Conservation (phyloP, 2,113 vertebrate genomes). For the Tyto alba region DNA sequence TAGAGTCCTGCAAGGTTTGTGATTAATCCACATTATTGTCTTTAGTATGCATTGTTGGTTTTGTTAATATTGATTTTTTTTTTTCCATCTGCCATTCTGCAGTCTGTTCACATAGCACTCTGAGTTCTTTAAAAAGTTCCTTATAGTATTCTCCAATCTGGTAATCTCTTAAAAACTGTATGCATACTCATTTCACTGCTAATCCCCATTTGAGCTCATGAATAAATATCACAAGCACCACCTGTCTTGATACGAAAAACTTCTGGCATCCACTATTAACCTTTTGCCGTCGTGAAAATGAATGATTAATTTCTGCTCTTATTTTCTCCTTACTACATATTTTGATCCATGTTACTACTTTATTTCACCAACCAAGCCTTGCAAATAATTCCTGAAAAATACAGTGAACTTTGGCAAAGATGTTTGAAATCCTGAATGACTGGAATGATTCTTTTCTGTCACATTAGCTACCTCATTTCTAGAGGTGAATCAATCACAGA, state of each 20-base stretch:
- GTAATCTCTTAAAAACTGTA: constrained; percentile 8
- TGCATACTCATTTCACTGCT: not conserved
- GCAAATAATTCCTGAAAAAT: not conserved
- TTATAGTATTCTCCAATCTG: not conserved
- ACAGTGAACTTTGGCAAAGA: not conserved
- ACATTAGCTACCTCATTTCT: not conserved
- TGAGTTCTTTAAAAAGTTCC: not conserved
- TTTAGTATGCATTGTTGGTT: not conserved
- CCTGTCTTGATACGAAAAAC: not conserved
- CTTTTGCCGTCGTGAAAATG: not conserved
- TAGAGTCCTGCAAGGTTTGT: not conserved
- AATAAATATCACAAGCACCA: constrained; percentile 3
- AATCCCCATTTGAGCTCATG: not conserved
- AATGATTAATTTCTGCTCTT: not conserved
- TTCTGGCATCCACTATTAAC: not conserved
- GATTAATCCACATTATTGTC: not conserved
- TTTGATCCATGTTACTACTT: not conserved
- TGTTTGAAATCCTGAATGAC: not conserved
- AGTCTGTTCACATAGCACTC: not conserved
- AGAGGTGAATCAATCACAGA: not conserved
- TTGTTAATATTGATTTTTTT: not conserved
- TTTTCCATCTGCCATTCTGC: not conserved
- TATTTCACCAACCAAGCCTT: not conserved
- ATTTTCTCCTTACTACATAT: not conserved
- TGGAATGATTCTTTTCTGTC: not conserved